Base-by-base conservation (phyloP, 2,113 vertebrate genomes). In the Oncorhynchus kisutch region DNA sequence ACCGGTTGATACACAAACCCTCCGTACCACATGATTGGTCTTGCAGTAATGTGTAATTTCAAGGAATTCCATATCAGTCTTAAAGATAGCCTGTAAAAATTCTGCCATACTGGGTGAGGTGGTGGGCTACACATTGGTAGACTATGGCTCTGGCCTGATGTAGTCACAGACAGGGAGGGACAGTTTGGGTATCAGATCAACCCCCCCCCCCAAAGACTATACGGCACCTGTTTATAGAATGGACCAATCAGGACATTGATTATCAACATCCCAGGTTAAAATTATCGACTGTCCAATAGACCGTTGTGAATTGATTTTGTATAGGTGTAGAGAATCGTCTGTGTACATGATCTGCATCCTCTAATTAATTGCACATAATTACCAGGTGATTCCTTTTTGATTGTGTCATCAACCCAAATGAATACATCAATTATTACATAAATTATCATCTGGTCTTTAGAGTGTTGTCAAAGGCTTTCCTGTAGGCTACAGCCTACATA, bases 401-500 rank as follows among this genome's bases (percentile, higher is more conserved):
- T 11, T 62, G 59, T 62, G 59, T 62, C 59, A 62, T 18, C 7
- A 20, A 57, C 16, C 18, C 54, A 57, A 20, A 57, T 57, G 16
- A 57, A 57, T 20, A 57, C 13, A 57, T 18, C 3, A 62, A 54
- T 54, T 16, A 54, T 14, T 54, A 14, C 16, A 54, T 54, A 4
- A 13, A 13, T 18, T 3, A 62, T 62, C 76, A 84, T 72, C 82
- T 83, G 83, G 80, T 74, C 78, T 79, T 81, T n/a, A 77, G 82
- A 71, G 67, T 79, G 72, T 13, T 70, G 71, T 49, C 6, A 25
- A 54, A 54, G 51, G 49, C 14, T 57, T 22, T 68, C 14, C 71
- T 27, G 59, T 65, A 72, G 59, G 16, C 59, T 62, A n/a, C 3
- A 3, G 72, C 70, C 89, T 93, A 95, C 94, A 95, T 94, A 81